A percentile compares a stretch with the other conserved stretches of the same genome.
These are phyloP conservation scores for Coregonus ussuriensis DNA, from an alignment of 2,797 vertebrate species.

Conservation along the genomic window DNA sequence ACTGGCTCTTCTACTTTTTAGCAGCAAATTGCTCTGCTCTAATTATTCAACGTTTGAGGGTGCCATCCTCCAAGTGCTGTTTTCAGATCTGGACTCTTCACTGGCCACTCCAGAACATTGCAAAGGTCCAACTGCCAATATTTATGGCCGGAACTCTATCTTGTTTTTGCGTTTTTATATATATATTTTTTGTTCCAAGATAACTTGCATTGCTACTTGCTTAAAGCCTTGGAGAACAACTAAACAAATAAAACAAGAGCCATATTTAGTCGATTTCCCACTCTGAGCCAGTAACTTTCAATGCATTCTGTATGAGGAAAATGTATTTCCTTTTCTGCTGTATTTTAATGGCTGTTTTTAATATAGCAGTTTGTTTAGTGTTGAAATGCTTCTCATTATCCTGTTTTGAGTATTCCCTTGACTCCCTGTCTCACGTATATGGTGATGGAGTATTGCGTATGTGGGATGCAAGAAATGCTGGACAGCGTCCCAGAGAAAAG, in stretches of 20 bases:
- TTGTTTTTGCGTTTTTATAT: not conserved
- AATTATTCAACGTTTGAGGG: too few species aligned
- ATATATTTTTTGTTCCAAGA: not conserved
- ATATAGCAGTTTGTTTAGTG: not conserved
- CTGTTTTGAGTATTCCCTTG: conserved; percentile 74
- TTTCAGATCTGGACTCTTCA: too few species aligned
- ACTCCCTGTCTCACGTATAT: conserved; percentile 90
- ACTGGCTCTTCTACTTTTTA: too few species aligned
- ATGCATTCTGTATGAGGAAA: too few species aligned
- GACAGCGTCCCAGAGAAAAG: conserved; percentile 96
- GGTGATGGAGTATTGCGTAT: conserved; percentile 99
- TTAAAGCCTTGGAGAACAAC: not conserved
- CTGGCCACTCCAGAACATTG: too few species aligned
- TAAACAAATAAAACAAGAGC: not conserved
- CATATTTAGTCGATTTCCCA: not conserved
- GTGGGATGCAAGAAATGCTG: conserved; percentile 99
- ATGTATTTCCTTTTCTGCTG: not conserved
- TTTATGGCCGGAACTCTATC: too few species aligned
- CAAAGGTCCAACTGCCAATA: too few species aligned
- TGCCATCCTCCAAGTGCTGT: too few species aligned
- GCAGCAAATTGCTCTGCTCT: too few species aligned
- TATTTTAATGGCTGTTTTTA: not conserved
- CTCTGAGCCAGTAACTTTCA: too few species aligned
- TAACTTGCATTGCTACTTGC: not conserved
- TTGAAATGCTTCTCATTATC: conserved; percentile 20